These are phyloP conservation scores for Dromius quadrimaculatus DNA, from an alignment of 2,888 invertebrate genomes.

Conservation along the genomic window DNA sequence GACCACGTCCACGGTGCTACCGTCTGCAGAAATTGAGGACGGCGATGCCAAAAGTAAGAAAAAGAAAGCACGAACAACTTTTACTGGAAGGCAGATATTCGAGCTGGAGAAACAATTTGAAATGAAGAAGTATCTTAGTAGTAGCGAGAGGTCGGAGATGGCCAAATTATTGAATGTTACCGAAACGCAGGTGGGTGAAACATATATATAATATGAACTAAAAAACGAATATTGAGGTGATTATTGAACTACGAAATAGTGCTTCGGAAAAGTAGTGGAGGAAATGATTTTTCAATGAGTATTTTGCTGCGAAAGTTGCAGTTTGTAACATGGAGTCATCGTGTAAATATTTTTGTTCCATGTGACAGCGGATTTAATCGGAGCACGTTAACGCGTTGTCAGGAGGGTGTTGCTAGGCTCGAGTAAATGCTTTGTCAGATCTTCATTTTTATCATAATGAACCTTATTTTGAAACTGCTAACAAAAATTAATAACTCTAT, in stretches of 20 bases:
- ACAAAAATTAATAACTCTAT: constrained; percentile 21
- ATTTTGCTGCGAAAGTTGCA: not conserved
- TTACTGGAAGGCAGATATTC: constrained; percentile 96
- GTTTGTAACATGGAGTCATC: constrained; percentile 3
- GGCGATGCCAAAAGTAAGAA: constrained; percentile 72
- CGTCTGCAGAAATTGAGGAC: constrained; percentile 69
- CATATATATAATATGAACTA: too few species aligned
- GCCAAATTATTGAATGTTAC: constrained; percentile 94
- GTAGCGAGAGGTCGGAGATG: constrained; percentile 94
- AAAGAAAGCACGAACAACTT: constrained; percentile 94
- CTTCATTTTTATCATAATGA: constrained; percentile 10
- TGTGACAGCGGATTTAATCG: constrained; percentile 23
- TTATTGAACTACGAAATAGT: too few species aligned
- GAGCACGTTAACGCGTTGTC: constrained; percentile 24
- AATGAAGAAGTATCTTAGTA: constrained; percentile 94
- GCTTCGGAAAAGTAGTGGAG: not conserved
- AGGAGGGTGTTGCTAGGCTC: constrained; percentile 22
- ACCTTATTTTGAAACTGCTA: constrained; percentile 26
- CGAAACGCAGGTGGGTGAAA: constrained; percentile 93
- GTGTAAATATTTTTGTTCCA: constrained; percentile 20
- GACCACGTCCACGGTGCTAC: constrained; percentile 58
- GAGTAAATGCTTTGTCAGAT: not conserved
- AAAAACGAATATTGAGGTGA: too few species aligned
- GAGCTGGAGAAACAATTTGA: constrained; percentile 97
- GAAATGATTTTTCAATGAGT: not conserved